Evolutionary conservation across 2,113 vertebrate genomes (phyloP), one percentile per base, ranked within the genome.

Genomic region (Cynoglossus semilaevis): DNA sequence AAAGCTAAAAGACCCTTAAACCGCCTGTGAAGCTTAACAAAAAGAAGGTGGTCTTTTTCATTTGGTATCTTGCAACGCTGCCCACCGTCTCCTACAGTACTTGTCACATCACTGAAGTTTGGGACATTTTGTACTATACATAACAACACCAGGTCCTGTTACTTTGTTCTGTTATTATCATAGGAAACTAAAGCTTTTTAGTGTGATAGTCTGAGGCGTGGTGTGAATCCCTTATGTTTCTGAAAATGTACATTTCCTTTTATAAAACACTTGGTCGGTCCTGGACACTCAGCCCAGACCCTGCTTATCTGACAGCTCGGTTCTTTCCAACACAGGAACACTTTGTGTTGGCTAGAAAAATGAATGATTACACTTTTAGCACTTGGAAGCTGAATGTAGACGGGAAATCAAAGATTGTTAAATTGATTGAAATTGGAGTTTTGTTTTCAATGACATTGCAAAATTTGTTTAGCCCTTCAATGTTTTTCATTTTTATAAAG

Each of bases 1-100:
- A 89, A 60, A 91, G 88, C 86, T 90, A 84, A 91, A 85, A 72
- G 59, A 67, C 58, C 52, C 45, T 49, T 5, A 6, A 57, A 51
- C 29, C 46, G 55, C 74, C 44, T 56, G 57, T 49, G 55, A 38
- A 72, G 63, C 66, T 80, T 80, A 86, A 75, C 80, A 76, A 74
- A 83, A 83, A 77, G 74, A 86, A 13, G 76, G 76, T 49, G 70
- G 78, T 77, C 70, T 74, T 62, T 67, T 36, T 54, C 2, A 54
- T 71, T 72, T 75, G 70, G 70, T 43, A 38, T 70, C 67, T 44
- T 43, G 19, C 58, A n/a, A 59, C 70, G 50, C 35, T 63, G 61
- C 57, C 47, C 63, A 54, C 63, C 51, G 18, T 72, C 72, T 81
- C 68, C 73, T 63, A 15, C 58, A 62, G 43, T 67, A 63, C 62